phyloP scores from a whole-genome alignment of 2,113 vertebrate genomes.

The Platysternon megacephalum region DNA sequence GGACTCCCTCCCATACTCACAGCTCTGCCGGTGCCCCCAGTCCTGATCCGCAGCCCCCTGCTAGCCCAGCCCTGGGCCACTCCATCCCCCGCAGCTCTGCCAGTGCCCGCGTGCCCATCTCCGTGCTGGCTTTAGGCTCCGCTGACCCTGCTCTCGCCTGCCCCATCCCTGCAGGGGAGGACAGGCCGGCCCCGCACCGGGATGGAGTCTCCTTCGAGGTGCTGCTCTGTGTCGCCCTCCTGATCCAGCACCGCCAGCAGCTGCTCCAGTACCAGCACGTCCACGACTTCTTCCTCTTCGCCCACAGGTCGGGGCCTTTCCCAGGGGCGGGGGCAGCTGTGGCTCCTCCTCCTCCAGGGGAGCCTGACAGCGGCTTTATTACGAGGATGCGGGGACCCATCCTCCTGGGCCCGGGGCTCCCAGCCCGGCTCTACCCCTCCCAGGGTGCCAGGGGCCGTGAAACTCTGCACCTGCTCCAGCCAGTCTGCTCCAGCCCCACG shows the following conservation, averaged over 20 bases:
- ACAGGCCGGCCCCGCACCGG: background rate
- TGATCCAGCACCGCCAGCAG: background rate
- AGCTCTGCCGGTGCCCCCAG: background rate
- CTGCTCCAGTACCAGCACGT: background rate
- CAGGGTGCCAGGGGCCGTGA: background rate
- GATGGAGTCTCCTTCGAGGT: background rate
- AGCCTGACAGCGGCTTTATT: background rate
- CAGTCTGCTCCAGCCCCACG: too few relatives aligned
- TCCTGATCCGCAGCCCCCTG: too few relatives aligned
- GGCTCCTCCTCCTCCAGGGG: too few relatives aligned
- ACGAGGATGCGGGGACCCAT: background rate
- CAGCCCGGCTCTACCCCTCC: background rate
- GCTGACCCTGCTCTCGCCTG: background rate
- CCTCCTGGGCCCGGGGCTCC: background rate
- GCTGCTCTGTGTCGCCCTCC: background rate
- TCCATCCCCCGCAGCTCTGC: background rate
- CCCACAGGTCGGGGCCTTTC: background rate
- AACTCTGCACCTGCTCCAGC: background rate
- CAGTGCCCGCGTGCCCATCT: background rate
- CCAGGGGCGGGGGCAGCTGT: background rate
- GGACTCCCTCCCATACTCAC: too few relatives aligned
- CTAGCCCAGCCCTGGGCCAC: too few relatives aligned
- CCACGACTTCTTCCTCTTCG: slow-evolving; percentile 2
- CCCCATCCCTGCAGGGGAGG: background rate
- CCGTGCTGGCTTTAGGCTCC: background rate